A percentile compares a stretch with the other conserved stretches of the same genome.
Conservation (phyloP, 2,888 invertebrate genomes). For the Ornithoptera alexandrae region DNA sequence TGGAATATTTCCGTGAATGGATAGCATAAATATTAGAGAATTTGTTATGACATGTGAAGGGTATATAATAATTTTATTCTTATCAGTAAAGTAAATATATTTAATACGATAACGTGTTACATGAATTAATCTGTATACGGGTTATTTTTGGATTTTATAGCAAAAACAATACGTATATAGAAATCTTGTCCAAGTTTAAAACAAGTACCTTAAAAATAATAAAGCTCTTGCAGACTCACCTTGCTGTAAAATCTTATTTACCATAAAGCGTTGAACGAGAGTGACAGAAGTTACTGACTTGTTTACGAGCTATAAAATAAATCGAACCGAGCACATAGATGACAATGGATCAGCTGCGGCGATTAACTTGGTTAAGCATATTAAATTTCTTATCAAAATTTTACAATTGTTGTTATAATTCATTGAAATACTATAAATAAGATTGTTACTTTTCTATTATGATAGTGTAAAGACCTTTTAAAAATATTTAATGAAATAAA, state of each 20-base stretch:
- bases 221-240: slow-evolving; percentile 56
- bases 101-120: too few species aligned
- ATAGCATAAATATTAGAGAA: too few species aligned
- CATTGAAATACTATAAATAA: not conserved
- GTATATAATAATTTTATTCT: too few species aligned
- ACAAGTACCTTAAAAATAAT: slow-evolving; percentile 40
- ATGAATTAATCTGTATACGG: too few species aligned
- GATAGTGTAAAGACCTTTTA: not conserved
- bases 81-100: too few species aligned
- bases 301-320: slow-evolving; percentile 76
- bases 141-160: not conserved
- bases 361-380: slow-evolving; percentile 28
- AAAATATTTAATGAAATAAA: not conserved
- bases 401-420: not conserved
- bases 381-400: slow-evolving; percentile 15
- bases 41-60: too few species aligned
- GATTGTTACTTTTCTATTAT: not conserved
- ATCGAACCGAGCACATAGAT: slow-evolving; percentile 59
- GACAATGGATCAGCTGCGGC: slow-evolving; percentile 39
- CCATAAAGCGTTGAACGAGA: slow-evolving; percentile 69
- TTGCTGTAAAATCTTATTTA: slow-evolving; percentile 71
- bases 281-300: slow-evolving; percentile 66
- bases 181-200: not conserved
- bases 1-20: too few species aligned
- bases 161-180: not conserved